Evolutionary conservation across 1,140 invertebrate species (phyloP), one percentile per base, ranked within the genome.

Genomic region (Trachelipus rathkii): DNA sequence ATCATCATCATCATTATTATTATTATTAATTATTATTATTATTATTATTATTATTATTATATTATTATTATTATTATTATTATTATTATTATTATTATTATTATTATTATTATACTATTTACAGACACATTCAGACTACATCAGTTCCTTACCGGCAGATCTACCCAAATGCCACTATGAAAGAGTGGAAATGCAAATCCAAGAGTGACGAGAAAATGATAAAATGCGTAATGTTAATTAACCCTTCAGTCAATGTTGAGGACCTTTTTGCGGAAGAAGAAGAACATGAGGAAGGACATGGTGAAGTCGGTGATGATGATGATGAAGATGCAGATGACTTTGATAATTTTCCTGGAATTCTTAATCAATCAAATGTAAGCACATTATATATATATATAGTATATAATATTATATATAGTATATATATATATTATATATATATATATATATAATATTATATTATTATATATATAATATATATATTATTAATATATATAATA

Each of bases 71-170:
- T n/a, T n/a, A n/a, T n/a, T n/a, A n/a, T n/a, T n/a, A n/a, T n/a
- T n/a, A n/a, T n/a, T n/a, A n/a, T n/a, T n/a, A n/a, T n/a, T n/a
- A n/a, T n/a, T n/a, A n/a, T n/a, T n/a, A n/a, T n/a, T n/a, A n/a
- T n/a, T n/a, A n/a, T n/a, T n/a, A n/a, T n/a, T n/a, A n/a, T n/a
- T n/a, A n/a, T n/a, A n/a, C n/a, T n/a, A n/a, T 80, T 53, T 75
- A 74, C 76, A 79, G 74, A 23, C 80, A 84, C 84, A 66, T 77
- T 13, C 79, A 79, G 67, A 79, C 76, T 15, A 70, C 88, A 85
- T 84, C 83, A 75, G 83, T 89, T 19, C 86, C 87, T 0, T 91
- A 89, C 81, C 85, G 88, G 81, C 85, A 85, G 6, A 80, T 90
- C 9, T 89, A 89, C 85, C 89, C 90, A 23, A 83, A 89, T 79